A percentile compares a stretch with the other conserved stretches of the same genome.
These are phyloP conservation scores for Clupea harengus DNA, from an alignment of 2,113 vertebrate species.

Conservation along the genomic window DNA sequence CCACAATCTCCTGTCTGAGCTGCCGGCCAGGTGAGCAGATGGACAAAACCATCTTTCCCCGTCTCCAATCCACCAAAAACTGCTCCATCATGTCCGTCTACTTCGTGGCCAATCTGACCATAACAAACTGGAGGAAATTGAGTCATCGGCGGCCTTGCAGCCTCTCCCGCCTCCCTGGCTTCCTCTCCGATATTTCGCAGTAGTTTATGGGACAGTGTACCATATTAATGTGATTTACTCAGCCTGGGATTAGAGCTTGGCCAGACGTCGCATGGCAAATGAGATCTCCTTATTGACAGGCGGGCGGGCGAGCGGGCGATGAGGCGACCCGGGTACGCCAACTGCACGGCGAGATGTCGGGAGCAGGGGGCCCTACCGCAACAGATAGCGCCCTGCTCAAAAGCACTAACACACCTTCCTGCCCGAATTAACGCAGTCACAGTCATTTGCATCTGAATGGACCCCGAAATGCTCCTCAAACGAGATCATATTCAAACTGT, in stretches of 20 bases:
- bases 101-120: conserved; percentile 2
- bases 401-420: conserved; percentile 14
- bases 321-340: conserved; percentile 25
- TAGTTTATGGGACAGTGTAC: conserved; percentile 30
- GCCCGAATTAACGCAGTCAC: conserved; percentile 32
- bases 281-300: conserved; percentile 10
- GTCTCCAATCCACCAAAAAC: background rate
- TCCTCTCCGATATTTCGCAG: conserved; percentile 17
- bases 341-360: conserved; percentile 3
- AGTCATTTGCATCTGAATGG: conserved; percentile 53
- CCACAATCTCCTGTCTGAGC: conserved; percentile 83
- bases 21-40: conserved; percentile 80
- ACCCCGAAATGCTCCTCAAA: conserved; percentile 43
- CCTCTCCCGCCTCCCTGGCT: background rate
- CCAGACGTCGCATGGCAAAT: conserved; percentile 19
- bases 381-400: background rate
- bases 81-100: background rate
- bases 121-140: background rate
- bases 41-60: background rate
- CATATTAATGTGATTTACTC: conserved; percentile 23
- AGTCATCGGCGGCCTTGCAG: conserved; percentile 2
- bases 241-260: conserved; percentile 10
- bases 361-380: background rate
- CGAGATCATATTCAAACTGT: conserved; percentile 33
- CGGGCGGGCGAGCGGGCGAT: background rate